Percentiles rank a stretch among this genome's conserved stretches.
phyloP scores from a whole-genome alignment of 2,113 vertebrate genomes.

The Lates calcarifer region DNA sequence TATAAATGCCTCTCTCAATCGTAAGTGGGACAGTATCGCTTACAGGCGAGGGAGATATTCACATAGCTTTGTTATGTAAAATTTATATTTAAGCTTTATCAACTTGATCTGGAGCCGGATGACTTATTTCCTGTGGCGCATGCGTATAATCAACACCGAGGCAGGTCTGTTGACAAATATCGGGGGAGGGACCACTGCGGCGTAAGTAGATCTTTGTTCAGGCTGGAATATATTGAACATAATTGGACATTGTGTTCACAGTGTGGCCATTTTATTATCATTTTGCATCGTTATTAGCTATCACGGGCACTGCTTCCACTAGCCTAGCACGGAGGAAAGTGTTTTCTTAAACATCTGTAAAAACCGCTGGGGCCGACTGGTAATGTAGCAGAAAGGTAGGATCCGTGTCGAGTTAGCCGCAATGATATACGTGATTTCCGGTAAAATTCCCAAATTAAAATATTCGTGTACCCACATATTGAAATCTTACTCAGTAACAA shows the following conservation, averaged over 20 bases:
- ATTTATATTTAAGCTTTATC: not conserved
- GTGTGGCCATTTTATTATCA: fast-evolving
- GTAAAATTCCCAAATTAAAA: not conserved
- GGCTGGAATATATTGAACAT: not conserved
- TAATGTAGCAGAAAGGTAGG: constrained; percentile 28
- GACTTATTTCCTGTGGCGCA: constrained; percentile 52
- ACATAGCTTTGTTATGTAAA: fast-evolving
- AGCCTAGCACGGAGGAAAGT: not conserved
- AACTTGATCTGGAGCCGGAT: constrained; percentile 10
- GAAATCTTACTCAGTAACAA: fast-evolving
- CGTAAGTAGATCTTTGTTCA: constrained; percentile 79
- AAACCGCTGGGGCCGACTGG: constrained; percentile 66
- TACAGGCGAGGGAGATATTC: not conserved
- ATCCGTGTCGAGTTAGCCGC: not conserved
- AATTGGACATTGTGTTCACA: not conserved
- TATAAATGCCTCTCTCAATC: not conserved
- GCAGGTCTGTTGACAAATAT: constrained; percentile 74
- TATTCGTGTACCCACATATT: fast-evolving
- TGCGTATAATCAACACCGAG: constrained; percentile 37
- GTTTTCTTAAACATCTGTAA: constrained; percentile 69
- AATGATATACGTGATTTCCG: not conserved
- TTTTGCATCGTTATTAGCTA: not conserved
- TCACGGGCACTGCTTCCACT: fast-evolving
- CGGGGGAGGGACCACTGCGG: constrained; percentile 71
- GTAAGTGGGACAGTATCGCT: not conserved